Percentiles rank a stretch among this genome's conserved stretches.
These are phyloP conservation scores for Choreutis nemorana DNA, from an alignment of 2,888 invertebrate species.

Conservation along the genomic window DNA sequence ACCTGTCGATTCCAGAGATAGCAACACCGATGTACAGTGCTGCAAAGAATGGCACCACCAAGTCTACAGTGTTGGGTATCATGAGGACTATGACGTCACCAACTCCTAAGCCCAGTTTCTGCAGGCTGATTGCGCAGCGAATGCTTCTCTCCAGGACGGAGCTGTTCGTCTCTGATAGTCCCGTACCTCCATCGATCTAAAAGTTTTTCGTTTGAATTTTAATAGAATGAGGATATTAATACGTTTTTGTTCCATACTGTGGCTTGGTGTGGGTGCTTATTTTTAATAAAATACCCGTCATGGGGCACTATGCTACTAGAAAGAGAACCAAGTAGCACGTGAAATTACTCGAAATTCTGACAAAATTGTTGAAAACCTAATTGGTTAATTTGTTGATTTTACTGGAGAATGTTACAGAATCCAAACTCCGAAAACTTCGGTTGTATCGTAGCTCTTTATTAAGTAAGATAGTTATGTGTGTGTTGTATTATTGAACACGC, in stretches of 20 bases:
- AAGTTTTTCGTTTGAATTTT: too few relatives aligned
- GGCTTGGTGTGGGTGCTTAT: too few relatives aligned
- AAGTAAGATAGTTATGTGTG: neutral
- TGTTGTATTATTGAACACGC: neutral
- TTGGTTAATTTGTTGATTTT: too few relatives aligned
- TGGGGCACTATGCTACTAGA: too few relatives aligned
- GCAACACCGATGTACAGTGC: constrained; percentile 43
- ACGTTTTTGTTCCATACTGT: too few relatives aligned
- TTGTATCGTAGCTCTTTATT: neutral
- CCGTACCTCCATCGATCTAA: constrained; percentile 50
- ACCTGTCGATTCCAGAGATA: constrained; percentile 27
- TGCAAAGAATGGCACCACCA: constrained; percentile 47
- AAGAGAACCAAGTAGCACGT: too few relatives aligned
- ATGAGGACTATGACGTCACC: constrained; percentile 52
- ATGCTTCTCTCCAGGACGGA: constrained; percentile 38
- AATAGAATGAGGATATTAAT: too few relatives aligned
- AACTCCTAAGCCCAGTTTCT: constrained; percentile 27
- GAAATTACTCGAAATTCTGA: too few relatives aligned
- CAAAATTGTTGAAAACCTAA: too few relatives aligned
- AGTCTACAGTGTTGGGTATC: constrained; percentile 45
- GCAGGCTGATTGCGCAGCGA: constrained; percentile 40
- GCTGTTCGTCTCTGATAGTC: constrained; percentile 38
- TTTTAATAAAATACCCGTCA: too few relatives aligned
- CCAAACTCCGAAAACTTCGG: too few relatives aligned
- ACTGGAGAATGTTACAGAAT: too few relatives aligned